phyloP scores from a whole-genome alignment of 2,888 invertebrate species.

The Lasioglossum lativentre region DNA sequence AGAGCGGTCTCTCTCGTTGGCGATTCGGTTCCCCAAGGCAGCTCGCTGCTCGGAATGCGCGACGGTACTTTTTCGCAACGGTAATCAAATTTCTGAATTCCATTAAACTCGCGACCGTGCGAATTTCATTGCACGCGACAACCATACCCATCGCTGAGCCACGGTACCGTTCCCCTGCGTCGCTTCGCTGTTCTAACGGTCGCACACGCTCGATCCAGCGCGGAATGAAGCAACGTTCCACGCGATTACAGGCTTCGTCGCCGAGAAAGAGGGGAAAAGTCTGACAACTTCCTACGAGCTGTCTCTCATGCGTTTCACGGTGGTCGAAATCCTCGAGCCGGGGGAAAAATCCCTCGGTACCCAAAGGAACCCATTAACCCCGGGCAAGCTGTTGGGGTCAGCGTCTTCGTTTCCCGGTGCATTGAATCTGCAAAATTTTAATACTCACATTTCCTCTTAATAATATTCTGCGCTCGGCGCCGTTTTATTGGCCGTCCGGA shows the following conservation, averaged over 20 bases:
- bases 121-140: constrained; percentile 58
- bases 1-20: background rate
- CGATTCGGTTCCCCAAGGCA: background rate
- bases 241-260: constrained; percentile 48
- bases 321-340: background rate
- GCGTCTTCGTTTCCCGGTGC: too few relatives aligned
- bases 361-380: background rate
- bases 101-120: constrained; percentile 52
- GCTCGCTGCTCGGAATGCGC: constrained; percentile 22
- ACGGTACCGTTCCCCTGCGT: constrained; percentile 56
- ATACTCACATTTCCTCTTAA: too few relatives aligned
- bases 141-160: constrained; percentile 25
- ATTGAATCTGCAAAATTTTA: too few relatives aligned
- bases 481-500: too few relatives aligned
- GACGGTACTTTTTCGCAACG: constrained; percentile 53
- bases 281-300: constrained; percentile 4
- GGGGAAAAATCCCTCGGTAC: background rate
- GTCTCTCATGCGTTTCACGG: constrained; percentile 1
- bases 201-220: constrained; percentile 35
- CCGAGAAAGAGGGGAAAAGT: background rate
- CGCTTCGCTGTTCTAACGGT: constrained; percentile 57
- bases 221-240: constrained; percentile 63
- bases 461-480: too few relatives aligned
- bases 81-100: constrained; percentile 71
- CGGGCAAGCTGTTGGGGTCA: background rate